Percentiles rank a stretch among this genome's conserved stretches.
Evolutionary conservation across 30 jellyfish, hydroid and myxozoan species (phyloP).

Genomic region (Aurelia aurita): DNA sequence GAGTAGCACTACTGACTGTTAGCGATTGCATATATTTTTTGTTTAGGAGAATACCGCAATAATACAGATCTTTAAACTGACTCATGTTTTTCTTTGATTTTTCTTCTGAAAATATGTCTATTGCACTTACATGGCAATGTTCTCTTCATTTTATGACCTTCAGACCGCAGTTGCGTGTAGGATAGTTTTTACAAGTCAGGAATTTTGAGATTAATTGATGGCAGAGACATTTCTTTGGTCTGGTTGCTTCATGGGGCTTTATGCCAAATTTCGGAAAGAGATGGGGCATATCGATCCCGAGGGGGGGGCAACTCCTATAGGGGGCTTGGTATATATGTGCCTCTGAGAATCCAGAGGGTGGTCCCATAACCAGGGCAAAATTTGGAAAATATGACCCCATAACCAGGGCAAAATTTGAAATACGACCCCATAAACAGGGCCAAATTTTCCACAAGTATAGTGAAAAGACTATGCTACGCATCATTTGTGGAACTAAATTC

Average conservation of each 20-base stretch:
- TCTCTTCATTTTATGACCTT: neutral
- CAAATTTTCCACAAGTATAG: too few species aligned
- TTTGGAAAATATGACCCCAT: too few species aligned
- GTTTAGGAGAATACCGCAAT: neutral
- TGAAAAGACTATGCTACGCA: too few species aligned
- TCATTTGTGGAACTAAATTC: too few species aligned
- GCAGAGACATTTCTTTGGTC: neutral
- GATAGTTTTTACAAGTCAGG: neutral
- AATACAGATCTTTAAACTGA: neutral
- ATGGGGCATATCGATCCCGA: neutral
- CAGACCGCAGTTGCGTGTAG: neutral
- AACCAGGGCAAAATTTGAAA: too few species aligned
- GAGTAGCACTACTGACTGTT: slow-evolving; percentile 1
- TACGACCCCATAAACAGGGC: too few species aligned
- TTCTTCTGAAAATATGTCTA: neutral
- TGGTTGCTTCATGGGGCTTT: neutral
- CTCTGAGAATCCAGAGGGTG: too few species aligned
- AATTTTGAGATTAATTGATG: neutral
- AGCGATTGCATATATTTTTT: neutral
- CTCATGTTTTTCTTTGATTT: neutral
- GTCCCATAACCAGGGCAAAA: too few species aligned
- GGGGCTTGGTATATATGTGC: too few species aligned
- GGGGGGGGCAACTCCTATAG: too few species aligned
- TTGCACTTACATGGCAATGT: neutral
- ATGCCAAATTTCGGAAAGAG: neutral